Conservation (phyloP, 2,797 vertebrate species). For the Bovichtus diacanthus region DNA sequence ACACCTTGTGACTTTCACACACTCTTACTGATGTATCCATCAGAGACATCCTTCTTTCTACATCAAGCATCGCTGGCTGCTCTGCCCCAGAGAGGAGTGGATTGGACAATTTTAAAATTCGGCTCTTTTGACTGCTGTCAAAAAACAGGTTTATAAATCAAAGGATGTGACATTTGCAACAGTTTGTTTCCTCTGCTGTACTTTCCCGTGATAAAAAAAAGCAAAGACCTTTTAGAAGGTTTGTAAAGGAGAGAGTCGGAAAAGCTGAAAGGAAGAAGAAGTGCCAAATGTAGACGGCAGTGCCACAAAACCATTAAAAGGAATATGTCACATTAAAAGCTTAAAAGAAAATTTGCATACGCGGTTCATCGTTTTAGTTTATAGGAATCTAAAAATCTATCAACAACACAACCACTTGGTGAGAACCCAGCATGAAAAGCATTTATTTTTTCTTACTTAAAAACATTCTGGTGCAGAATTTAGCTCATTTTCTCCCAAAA, state of each 20-base stretch:
- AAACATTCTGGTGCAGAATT: conserved; percentile 25
- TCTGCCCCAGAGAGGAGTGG: conserved; percentile 38
- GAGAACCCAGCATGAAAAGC: too few relatives aligned
- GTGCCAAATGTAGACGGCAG: neutral
- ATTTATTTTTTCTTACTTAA: neutral
- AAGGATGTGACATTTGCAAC: conserved; percentile 23
- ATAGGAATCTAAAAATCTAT: neutral
- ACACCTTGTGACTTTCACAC: conserved; percentile 59
- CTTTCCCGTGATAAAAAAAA: conserved; percentile 17
- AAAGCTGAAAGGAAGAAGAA: neutral
- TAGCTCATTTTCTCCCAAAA: conserved; percentile 6
- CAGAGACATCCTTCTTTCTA: conserved; percentile 35
- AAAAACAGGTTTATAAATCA: conserved; percentile 28
- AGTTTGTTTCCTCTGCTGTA: conserved; percentile 31
- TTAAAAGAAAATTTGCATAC: neutral
- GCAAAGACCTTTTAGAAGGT: neutral
- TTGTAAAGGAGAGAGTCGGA: neutral
- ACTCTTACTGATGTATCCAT: conserved; percentile 50
- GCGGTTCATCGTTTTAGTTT: neutral
- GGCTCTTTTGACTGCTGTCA: conserved; percentile 37
- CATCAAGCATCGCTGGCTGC: conserved; percentile 23
- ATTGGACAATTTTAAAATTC: conserved; percentile 34
- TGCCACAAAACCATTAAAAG: neutral
- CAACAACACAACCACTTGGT: neutral
- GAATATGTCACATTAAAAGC: neutral